Conservation (phyloP, 2,888 invertebrate genomes). For the Bedellia somnulentella region DNA sequence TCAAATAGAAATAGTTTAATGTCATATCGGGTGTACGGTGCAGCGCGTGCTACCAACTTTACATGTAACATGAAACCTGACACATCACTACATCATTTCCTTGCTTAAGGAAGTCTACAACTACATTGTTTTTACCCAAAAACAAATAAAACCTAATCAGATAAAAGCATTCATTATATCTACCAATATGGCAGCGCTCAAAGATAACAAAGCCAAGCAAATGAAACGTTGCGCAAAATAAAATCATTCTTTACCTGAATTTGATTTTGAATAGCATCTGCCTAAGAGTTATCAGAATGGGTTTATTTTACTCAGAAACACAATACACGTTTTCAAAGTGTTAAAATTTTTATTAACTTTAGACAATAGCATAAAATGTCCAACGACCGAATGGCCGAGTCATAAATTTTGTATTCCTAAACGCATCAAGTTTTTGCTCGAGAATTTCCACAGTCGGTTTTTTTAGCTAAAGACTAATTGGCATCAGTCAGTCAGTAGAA, state of each 20-base stretch:
- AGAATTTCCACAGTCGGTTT: constrained; percentile 28
- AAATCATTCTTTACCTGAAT: constrained; percentile 2
- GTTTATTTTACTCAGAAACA: constrained; percentile 8
- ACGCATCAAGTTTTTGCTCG: constrained; percentile 35
- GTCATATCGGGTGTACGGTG: constrained; percentile 48
- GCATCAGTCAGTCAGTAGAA: constrained; percentile 26
- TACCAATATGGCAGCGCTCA: no score
- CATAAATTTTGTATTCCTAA: constrained; percentile 37
- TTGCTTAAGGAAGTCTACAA: no score
- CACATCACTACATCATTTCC: no score
- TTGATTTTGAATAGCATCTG: constrained; percentile 1
- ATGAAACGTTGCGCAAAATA: constrained; percentile 2
- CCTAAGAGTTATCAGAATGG: constrained; percentile 1
- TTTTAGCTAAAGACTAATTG: constrained; percentile 49
- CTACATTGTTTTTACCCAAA: no score
- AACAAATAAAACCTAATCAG: no score
- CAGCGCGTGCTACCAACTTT: no score
- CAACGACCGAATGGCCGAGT: constrained; percentile 25
- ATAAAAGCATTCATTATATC: no score
- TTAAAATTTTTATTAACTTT: constrained; percentile 43
- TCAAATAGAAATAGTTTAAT: constrained; percentile 48
- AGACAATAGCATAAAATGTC: constrained; percentile 36
- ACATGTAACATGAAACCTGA: constrained; percentile 4
- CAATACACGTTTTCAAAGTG: constrained; percentile 32
- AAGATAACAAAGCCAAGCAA: background rate